These are phyloP conservation scores for Halictus quadricinctus DNA, from an alignment of 2,888 invertebrate genomes.

Conservation along the genomic window DNA sequence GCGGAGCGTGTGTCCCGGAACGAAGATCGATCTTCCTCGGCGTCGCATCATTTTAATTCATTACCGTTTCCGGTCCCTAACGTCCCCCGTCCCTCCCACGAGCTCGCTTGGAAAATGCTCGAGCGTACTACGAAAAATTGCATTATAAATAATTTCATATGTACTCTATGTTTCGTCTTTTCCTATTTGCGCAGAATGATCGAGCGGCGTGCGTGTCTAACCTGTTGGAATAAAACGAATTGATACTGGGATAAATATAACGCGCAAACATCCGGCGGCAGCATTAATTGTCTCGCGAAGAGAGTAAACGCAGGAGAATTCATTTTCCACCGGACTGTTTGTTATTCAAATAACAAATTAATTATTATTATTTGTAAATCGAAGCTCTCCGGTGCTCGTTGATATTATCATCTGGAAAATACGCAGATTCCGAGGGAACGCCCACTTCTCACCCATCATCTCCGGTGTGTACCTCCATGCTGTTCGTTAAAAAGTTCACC, in stretches of 20 bases:
- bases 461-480: not conserved
- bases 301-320: not conserved
- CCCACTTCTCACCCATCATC: not conserved
- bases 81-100: not conserved
- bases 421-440: not conserved
- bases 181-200: not conserved
- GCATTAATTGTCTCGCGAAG: not conserved
- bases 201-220: not conserved
- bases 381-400: not conserved
- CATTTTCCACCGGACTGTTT: not conserved
- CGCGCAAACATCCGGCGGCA: not conserved
- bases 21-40: conserved; percentile 12
- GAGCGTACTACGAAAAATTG: not conserved
- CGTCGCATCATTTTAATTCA: conserved; percentile 1
- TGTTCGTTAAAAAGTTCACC: not conserved
- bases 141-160: conserved; percentile 5
- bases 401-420: conserved; percentile 4
- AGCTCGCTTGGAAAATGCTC: not conserved
- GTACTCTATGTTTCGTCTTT: not conserved
- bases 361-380: not conserved
- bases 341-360: not conserved
- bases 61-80: not conserved
- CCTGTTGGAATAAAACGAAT: not conserved
- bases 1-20: not conserved
- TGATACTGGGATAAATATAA: not conserved